Evolutionary conservation across 30 jellyfish, hydroid and myxozoan species (phyloP).

Genomic region (Chrysaora quinquecirrha): DNA sequence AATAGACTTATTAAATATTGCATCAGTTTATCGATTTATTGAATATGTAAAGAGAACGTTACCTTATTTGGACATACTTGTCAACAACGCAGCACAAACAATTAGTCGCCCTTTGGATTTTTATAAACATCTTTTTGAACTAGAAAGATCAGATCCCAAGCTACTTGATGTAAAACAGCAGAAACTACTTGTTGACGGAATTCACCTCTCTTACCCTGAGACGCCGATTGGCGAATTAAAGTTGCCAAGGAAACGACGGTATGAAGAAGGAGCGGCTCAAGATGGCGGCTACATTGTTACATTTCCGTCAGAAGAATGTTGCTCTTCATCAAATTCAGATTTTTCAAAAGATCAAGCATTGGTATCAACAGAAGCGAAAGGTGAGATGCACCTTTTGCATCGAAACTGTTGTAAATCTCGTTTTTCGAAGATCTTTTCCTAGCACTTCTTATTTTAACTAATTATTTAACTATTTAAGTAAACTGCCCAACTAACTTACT

Average conservation of each 20-base stretch:
- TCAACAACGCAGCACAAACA: slow-evolving; percentile 70
- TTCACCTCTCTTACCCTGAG: slow-evolving; percentile 5
- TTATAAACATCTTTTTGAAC: slow-evolving; percentile 19
- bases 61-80: slow-evolving; percentile 57
- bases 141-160: neutral
- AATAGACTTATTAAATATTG: slow-evolving; percentile 16
- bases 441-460: too few species aligned
- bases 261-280: neutral
- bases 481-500: too few species aligned
- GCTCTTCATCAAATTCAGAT: neutral
- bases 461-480: too few species aligned
- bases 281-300: too few species aligned
- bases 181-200: slow-evolving; percentile 14
- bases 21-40: slow-evolving; percentile 16
- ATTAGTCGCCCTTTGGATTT: slow-evolving; percentile 49
- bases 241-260: neutral
- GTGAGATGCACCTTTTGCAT: too few species aligned
- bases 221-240: neutral
- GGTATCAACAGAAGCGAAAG: too few species aligned
- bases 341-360: too few species aligned
- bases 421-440: too few species aligned
- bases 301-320: neutral
- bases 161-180: neutral
- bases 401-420: too few species aligned
- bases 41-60: slow-evolving; percentile 3